Evolutionary conservation across 2,113 vertebrate species (phyloP).

Genomic region (Neolamprologus brichardi): DNA sequence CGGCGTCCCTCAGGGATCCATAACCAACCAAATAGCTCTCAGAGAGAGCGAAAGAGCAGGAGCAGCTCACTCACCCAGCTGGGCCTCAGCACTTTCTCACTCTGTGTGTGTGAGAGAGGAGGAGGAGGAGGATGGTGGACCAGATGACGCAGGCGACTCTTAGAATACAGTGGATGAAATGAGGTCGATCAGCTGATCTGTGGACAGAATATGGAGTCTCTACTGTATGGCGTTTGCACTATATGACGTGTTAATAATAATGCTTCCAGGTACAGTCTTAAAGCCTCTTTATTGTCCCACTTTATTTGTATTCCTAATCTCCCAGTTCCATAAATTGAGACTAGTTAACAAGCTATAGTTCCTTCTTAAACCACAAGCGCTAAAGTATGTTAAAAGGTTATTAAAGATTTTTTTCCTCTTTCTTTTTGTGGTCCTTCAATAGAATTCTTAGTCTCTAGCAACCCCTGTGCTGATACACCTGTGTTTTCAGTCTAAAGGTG

Average conservation of each 20-base stretch:
- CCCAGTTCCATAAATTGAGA: not conserved
- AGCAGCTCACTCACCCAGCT: constrained; percentile 31
- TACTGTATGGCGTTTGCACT: not conserved
- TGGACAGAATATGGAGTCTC: not conserved
- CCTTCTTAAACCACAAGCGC: not conserved
- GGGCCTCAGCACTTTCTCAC: not conserved
- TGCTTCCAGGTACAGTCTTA: not conserved
- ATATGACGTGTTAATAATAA: not conserved
- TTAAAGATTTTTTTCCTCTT: not conserved
- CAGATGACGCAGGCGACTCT: constrained; percentile 9
- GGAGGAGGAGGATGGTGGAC: not conserved
- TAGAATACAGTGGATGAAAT: not conserved
- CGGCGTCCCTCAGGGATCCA: constrained; percentile 42
- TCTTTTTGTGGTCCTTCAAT: not conserved
- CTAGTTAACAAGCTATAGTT: not conserved
- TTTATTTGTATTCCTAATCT: not conserved
- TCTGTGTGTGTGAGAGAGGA: not conserved
- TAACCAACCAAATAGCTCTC: constrained; percentile 44
- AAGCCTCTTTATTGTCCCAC: not conserved
- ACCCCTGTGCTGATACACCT: not conserved
- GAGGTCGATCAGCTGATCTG: constrained; percentile 15
- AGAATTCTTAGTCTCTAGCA: not conserved
- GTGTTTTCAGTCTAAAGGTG: not conserved
- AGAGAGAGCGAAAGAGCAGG: constrained; percentile 5
- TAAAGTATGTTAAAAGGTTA: not conserved